phyloP scores from a whole-genome alignment of 2,113 vertebrate species.

The Chaetops frenatus region DNA sequence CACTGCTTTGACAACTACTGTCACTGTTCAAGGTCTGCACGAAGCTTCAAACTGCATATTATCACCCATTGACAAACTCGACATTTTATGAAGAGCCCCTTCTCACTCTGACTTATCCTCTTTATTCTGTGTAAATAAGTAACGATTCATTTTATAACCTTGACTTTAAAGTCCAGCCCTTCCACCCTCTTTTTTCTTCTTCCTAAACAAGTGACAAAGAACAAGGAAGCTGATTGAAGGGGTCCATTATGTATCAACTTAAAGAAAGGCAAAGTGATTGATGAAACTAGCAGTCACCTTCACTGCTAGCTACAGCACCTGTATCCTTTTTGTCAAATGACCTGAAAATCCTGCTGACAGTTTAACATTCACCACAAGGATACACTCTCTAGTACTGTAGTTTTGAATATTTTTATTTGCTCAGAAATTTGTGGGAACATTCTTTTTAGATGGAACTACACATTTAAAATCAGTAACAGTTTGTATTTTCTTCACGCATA shows the following conservation, averaged over 20 bases:
- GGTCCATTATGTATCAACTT: slow-evolving; percentile 99
- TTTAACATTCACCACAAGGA: slow-evolving; percentile 86
- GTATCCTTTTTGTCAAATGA: slow-evolving; percentile 98
- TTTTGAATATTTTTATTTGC: slow-evolving; percentile 75
- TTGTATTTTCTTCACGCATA: not conserved
- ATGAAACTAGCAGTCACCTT: slow-evolving; percentile 98
- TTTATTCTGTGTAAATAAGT: slow-evolving; percentile 86
- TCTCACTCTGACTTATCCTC: slow-evolving; percentile 57
- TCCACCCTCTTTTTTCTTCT: slow-evolving; percentile 64
- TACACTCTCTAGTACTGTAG: slow-evolving; percentile 49
- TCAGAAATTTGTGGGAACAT: slow-evolving; percentile 19
- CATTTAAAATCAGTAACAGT: not conserved
- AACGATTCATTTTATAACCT: slow-evolving; percentile 88
- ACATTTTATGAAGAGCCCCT: slow-evolving; percentile 70
- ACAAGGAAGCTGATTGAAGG: slow-evolving; percentile 97
- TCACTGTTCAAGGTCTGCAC: slow-evolving; percentile 74
- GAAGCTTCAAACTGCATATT: slow-evolving; percentile 76
- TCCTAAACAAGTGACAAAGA: slow-evolving; percentile 88
- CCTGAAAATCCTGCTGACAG: slow-evolving; percentile 99
- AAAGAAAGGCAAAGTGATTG: slow-evolving; percentile 98
- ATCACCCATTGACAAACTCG: slow-evolving; percentile 82
- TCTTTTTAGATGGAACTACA: slow-evolving; percentile 9
- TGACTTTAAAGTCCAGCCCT: slow-evolving; percentile 82
- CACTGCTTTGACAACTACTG: slow-evolving; percentile 70
- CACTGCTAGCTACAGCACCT: slow-evolving; percentile 89